A percentile compares a stretch with the other conserved stretches of the same genome.
phyloP scores from a whole-genome alignment of 2,797 vertebrate genomes.

The Cichlasoma orientale region DNA sequence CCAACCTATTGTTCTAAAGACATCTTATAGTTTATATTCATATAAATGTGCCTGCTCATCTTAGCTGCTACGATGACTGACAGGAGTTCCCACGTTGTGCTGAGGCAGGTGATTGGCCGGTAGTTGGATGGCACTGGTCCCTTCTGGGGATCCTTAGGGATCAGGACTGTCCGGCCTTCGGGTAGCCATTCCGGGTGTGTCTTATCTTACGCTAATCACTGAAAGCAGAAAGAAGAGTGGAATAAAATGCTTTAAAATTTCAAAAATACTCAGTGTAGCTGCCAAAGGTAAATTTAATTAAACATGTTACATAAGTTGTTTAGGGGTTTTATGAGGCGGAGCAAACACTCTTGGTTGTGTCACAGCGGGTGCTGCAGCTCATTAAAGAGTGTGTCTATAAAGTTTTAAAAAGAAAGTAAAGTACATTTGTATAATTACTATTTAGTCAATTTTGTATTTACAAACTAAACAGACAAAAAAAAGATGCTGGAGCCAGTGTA shows the following conservation, averaged over 20 bases:
- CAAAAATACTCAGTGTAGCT: background rate
- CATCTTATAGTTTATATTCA: no score
- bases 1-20: no score
- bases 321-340: slow-evolving; percentile 9
- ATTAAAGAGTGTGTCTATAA: slow-evolving; percentile 75
- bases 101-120: no score
- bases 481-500: slow-evolving; percentile 45
- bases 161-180: no score
- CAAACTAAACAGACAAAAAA: background rate
- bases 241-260: background rate
- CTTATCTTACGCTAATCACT: background rate
- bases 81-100: no score
- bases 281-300: slow-evolving; percentile 4
- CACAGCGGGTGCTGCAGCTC: slow-evolving; percentile 82
- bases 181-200: no score
- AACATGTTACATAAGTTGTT: background rate
- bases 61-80: no score
- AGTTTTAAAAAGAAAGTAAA: slow-evolving; percentile 71
- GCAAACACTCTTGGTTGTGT: slow-evolving; percentile 32
- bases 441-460: background rate
- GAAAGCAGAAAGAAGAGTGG: background rate
- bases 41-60: no score
- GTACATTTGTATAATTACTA: background rate
- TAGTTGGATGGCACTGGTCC: no score
- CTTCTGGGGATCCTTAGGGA: no score